Base-by-base conservation (phyloP, 2,113 vertebrate species). In the Hydropotes inermis region DNA sequence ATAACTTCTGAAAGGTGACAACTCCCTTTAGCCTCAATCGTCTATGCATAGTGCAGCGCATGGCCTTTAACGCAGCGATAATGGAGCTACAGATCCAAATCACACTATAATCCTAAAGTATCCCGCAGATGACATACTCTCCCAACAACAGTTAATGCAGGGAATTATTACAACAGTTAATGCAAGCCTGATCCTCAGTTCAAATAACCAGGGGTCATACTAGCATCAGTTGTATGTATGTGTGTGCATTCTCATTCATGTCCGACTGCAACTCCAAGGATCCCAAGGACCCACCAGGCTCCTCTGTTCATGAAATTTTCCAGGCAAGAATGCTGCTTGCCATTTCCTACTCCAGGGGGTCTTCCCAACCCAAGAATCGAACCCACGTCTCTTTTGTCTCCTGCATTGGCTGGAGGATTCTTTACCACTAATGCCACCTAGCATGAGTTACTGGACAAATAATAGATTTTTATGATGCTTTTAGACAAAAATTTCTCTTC, bases 401-500 rank as follows among this genome's bases (percentile, higher is more conserved):
- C 70, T 76, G 70, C 39, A 14, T 43, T 76, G 70, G 13, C 12
- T 43, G 23, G 6, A 43, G 23, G 21, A 39, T 74, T 74, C 70
- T 74, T 25, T 27, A 76, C 12, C 39, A 76, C 70, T 43, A 76
- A 43, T 27, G 39, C 70, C 39, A 76, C 70, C 70, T 76, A 27
- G 36, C 21, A 76, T 43, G 70, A 39, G 3, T 87, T 83, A 74
- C 39, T 81, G 94, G 33, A 64, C 78, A 95, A 97, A 91, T 76
- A 74, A 84, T 61, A 81, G 79, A 85, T 94, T 97, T 97, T 94
- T 82, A 85, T 55, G 67, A 89, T 55, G 52, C 25, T 82, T 97
- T 97, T 50, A 96, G 79, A 81, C 85, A 76, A 81, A 91, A 83
- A 81, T 50, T 95, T 79, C 60, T 61, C 43, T 67, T 85, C 82